A percentile compares a stretch with the other conserved stretches of the same genome.
phyloP scores from a whole-genome alignment of 1,140 invertebrate genomes.

The Charaxes varanes region DNA sequence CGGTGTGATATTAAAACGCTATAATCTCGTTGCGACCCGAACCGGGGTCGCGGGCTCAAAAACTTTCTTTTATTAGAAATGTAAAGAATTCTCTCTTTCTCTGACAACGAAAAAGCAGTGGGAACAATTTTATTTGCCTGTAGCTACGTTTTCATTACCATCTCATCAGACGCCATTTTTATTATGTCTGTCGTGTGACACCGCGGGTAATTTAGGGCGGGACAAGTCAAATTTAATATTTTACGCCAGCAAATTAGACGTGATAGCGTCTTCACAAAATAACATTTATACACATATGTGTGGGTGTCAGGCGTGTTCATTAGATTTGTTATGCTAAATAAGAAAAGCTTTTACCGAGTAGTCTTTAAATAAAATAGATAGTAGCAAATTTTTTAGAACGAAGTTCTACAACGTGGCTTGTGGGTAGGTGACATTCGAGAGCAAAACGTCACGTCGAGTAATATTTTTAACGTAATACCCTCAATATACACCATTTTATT shows the following conservation, averaged over 20 bases:
- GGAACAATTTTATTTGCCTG: slow-evolving; percentile 35
- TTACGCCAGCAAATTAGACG: slow-evolving; percentile 34
- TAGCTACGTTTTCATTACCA: slow-evolving; percentile 52
- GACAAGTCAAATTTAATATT: slow-evolving; percentile 50
- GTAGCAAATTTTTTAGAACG: too few species aligned
- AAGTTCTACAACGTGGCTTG: too few species aligned
- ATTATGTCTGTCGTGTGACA: slow-evolving; percentile 38
- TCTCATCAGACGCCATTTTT: slow-evolving; percentile 36
- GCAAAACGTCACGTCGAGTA: too few species aligned
- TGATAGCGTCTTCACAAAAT: slow-evolving; percentile 29
- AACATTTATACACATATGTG: too few species aligned
- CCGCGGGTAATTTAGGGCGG: slow-evolving; percentile 33
- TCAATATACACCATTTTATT: too few species aligned
- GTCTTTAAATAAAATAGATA: too few species aligned
- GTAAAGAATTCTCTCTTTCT: slow-evolving; percentile 37
- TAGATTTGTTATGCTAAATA: too few species aligned
- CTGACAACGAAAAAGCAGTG: slow-evolving; percentile 30
- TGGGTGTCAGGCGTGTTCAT: too few species aligned
- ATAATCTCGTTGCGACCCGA: slow-evolving; percentile 46
- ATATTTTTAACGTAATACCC: too few species aligned
- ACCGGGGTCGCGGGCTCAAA: slow-evolving; percentile 30
- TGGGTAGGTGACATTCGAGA: too few species aligned
- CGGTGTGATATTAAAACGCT: slow-evolving; percentile 56
- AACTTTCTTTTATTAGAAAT: slow-evolving; percentile 56
- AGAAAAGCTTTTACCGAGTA: too few species aligned